A percentile compares a stretch with the other conserved stretches of the same genome.
Evolutionary conservation across 2,797 vertebrate species (phyloP).

Genomic region (Columba guinea): DNA sequence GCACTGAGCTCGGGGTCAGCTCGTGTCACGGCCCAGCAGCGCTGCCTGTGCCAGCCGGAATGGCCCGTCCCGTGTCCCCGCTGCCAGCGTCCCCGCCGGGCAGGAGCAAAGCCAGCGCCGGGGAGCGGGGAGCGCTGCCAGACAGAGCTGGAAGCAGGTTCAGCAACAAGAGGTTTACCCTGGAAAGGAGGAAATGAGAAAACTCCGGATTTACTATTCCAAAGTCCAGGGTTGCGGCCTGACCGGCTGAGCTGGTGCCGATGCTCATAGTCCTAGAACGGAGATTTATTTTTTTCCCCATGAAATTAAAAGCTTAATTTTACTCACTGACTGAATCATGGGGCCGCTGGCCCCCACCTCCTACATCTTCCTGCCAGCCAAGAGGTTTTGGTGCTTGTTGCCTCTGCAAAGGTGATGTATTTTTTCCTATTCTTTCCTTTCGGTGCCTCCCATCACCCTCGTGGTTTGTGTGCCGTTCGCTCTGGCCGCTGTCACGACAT

Average conservation of each 20-base stretch:
- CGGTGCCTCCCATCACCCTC: not conserved
- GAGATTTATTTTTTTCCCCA: not conserved
- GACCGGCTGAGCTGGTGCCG: not conserved
- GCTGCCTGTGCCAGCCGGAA: not conserved
- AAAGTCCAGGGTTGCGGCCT: not conserved
- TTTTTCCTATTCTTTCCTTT: not conserved
- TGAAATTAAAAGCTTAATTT: not conserved
- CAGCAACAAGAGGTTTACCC: not conserved
- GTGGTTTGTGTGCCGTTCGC: not conserved
- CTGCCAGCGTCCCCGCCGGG: not conserved
- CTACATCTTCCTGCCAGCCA: not conserved
- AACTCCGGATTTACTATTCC: not conserved
- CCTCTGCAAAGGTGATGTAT: not conserved
- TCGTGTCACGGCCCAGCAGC: not conserved
- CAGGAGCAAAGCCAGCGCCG: not conserved
- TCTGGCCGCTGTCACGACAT: not conserved
- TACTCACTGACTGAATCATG: accelerated
- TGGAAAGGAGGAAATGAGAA: not conserved
- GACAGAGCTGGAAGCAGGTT: not conserved
- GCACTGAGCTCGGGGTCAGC: not conserved
- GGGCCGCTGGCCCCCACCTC: not conserved
- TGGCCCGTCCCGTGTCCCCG: not conserved
- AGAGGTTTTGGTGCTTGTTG: accelerated
- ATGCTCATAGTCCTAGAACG: accelerated
- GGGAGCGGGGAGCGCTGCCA: not conserved